These are phyloP conservation scores for Girardinichthys multiradiatus DNA, from an alignment of 2,113 vertebrate genomes.

Conservation along the genomic window DNA sequence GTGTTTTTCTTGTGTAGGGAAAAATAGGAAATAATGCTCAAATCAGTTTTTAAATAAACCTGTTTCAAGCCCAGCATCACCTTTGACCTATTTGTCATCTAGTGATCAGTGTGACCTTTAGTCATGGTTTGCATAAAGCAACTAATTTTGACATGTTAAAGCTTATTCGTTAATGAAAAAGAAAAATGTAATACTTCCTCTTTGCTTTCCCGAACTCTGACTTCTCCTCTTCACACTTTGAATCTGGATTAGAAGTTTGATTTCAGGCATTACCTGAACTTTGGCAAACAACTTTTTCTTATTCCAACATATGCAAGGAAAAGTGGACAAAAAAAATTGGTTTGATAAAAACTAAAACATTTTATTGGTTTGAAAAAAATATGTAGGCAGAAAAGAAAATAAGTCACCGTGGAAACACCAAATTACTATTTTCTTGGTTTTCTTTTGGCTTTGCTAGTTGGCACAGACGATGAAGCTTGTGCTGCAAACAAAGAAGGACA, in stretches of 20 bases:
- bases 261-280: background rate
- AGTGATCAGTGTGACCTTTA: too few species aligned
- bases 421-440: background rate
- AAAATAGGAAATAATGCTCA: too few species aligned
- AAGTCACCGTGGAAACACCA: background rate
- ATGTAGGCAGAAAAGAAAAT: background rate
- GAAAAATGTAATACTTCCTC: background rate
- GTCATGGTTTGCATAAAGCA: too few species aligned
- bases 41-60: too few species aligned
- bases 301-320: background rate
- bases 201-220: background rate
- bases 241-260: background rate
- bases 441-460: conserved; percentile 25
- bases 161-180: background rate
- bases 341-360: background rate
- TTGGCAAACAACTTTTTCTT: background rate
- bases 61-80: too few species aligned
- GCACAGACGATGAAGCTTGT: conserved; percentile 7
- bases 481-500: conserved; percentile 38
- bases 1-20: too few species aligned
- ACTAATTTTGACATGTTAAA: background rate
- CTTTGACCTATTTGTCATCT: too few species aligned
- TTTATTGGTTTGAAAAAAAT: conserved; percentile 46
- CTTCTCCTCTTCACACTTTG: background rate
- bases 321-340: background rate